These are phyloP conservation scores for Ethmia dodecea DNA, from an alignment of 2,888 invertebrate species.

Conservation along the genomic window DNA sequence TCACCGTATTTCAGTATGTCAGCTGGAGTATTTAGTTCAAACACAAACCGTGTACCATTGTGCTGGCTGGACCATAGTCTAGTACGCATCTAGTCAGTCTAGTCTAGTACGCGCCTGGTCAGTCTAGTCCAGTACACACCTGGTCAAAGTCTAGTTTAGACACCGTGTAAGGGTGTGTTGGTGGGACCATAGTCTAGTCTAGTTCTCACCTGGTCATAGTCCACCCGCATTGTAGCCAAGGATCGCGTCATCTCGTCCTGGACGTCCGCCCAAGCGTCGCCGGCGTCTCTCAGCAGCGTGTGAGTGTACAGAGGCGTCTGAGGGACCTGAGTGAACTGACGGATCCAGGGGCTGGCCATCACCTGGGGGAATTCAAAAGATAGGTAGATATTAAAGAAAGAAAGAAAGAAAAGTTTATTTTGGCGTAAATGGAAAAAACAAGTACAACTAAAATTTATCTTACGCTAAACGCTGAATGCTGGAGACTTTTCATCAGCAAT, in stretches of 20 bases:
- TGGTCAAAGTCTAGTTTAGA: conserved; percentile 81
- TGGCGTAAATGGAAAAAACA: too few species aligned
- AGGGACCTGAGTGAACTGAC: conserved; percentile 90
- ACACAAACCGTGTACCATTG: not conserved
- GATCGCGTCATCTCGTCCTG: conserved; percentile 99
- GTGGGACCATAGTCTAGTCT: not conserved
- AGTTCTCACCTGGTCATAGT: conserved; percentile 93
- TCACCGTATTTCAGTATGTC: too few species aligned
- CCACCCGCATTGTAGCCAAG: conserved; percentile 98
- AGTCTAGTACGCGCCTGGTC: too few species aligned
- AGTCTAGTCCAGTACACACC: conserved; percentile 49
- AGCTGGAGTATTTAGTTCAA: too few species aligned
- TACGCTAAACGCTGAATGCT: too few species aligned
- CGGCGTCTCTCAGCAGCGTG: conserved; percentile 91
- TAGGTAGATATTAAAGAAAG: too few species aligned
- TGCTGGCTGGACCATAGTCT: too few species aligned
- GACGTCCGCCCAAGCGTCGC: conserved; percentile 97
- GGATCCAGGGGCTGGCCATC: conserved; percentile 67
- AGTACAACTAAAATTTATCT: too few species aligned
- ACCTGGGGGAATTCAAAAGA: too few species aligned
- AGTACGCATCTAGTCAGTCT: conserved; percentile 1
- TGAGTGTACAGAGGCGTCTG: conserved; percentile 96
- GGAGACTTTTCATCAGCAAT: too few species aligned
- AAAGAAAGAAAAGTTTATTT: too few species aligned
- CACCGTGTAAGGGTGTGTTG: conserved; percentile 63